Conservation (phyloP, 2,888 invertebrate genomes). For the Synergus itoensis region DNA sequence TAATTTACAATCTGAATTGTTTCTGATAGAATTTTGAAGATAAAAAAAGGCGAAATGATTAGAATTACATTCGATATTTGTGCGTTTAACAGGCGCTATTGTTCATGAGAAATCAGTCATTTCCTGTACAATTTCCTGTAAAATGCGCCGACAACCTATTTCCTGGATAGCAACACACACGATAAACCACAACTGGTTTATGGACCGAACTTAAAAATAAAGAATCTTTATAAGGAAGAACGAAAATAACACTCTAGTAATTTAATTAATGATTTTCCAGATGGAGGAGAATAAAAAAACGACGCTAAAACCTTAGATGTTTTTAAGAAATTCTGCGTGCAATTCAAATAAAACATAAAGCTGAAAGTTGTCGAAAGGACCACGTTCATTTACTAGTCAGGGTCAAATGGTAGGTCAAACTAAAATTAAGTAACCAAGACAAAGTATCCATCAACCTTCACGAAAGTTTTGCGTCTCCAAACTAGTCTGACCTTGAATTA, state of each 20-base stretch:
- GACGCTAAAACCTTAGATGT: no score
- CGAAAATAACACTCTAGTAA: neutral
- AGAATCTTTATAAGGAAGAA: neutral
- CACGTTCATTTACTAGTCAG: constrained; percentile 6
- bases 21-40: neutral
- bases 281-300: neutral
- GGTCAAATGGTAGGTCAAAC: constrained; percentile 24
- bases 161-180: constrained; percentile 6
- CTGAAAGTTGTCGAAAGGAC: neutral
- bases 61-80: neutral
- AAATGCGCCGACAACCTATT: constrained; percentile 8
- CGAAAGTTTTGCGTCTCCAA: neutral
- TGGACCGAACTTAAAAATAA: neutral
- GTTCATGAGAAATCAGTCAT: neutral
- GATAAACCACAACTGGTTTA: neutral
- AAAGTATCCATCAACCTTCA: constrained; percentile 30
- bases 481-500: constrained; percentile 16
- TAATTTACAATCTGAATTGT: neutral
- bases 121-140: constrained; percentile 11
- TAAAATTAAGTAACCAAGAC: constrained; percentile 30
- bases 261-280: neutral
- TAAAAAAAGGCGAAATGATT: neutral
- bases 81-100: neutral
- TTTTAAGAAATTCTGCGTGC: neutral
- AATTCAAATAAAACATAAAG: neutral